Evolutionary conservation across 2,888 invertebrate species (phyloP).

Genomic region (Eilema griseolum): DNA sequence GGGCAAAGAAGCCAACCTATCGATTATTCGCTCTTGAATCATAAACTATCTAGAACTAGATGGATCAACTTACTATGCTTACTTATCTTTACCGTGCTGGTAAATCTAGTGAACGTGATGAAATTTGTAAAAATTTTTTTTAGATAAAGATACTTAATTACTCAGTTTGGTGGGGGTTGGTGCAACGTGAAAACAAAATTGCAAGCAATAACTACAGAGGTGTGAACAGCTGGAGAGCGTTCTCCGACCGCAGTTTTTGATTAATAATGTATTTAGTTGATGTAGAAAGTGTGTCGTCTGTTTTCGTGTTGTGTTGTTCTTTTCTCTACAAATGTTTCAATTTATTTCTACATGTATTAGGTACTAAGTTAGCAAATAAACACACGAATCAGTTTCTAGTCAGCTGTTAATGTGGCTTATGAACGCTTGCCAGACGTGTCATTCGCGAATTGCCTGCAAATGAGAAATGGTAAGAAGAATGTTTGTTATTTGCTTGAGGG

Average conservation of each 20-base stretch:
- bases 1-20: too few species aligned
- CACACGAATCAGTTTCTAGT: background rate
- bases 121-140: background rate
- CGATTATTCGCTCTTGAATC: too few species aligned
- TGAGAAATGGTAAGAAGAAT: background rate
- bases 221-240: background rate
- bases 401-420: too few species aligned
- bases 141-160: background rate
- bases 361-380: background rate
- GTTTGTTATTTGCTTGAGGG: background rate
- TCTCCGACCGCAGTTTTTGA: background rate
- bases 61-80: background rate
- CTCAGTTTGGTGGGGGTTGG: background rate
- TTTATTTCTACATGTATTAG: background rate
- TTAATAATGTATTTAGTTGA: slow-evolving; percentile 14
- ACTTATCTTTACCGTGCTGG: background rate
- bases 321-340: background rate
- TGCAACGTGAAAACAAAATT: background rate
- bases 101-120: background rate
- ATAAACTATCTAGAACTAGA: background rate
- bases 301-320: background rate
- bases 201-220: background rate
- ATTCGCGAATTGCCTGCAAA: background rate
- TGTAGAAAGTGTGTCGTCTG: background rate
- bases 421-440: background rate